Percentiles rank a stretch among this genome's conserved stretches.
Evolutionary conservation across 2,113 vertebrate genomes (phyloP).

Genomic region (Corapipo altera): DNA sequence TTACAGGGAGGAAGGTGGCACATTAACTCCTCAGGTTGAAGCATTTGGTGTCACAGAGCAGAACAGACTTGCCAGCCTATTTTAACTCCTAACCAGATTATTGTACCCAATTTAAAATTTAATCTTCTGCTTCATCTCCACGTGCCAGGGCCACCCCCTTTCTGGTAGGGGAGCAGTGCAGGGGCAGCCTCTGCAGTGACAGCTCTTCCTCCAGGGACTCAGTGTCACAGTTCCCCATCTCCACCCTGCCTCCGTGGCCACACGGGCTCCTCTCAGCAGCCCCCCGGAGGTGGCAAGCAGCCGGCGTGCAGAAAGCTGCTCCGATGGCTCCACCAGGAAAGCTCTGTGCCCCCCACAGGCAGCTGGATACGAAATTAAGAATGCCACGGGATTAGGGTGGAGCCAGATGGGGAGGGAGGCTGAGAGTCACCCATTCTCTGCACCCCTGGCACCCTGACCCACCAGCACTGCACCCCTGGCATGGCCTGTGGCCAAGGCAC

Average conservation of each 20-base stretch:
- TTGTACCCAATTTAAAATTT: neutral
- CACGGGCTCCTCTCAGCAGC: accelerated
- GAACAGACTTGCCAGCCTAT: neutral
- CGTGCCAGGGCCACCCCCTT: neutral
- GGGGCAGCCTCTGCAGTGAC: neutral
- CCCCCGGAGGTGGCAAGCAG: neutral
- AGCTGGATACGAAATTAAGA: neutral
- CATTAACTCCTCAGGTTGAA: neutral
- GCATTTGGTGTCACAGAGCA: neutral
- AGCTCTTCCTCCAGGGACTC: neutral
- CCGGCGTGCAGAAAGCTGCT: neutral
- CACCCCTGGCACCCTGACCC: neutral
- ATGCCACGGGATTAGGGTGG: neutral
- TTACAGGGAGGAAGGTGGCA: neutral
- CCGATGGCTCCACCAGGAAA: accelerated
- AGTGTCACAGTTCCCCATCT: neutral
- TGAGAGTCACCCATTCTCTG: neutral
- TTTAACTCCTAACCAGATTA: neutral
- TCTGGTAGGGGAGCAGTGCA: neutral
- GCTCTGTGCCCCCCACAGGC: neutral
- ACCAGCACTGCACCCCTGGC: neutral
- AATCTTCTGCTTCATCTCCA: neutral
- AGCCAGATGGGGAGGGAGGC: neutral
- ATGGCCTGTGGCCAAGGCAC: neutral
- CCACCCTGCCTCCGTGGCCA: neutral